phyloP scores from a whole-genome alignment of 2,113 vertebrate genomes.

The Ptyas mucosa region DNA sequence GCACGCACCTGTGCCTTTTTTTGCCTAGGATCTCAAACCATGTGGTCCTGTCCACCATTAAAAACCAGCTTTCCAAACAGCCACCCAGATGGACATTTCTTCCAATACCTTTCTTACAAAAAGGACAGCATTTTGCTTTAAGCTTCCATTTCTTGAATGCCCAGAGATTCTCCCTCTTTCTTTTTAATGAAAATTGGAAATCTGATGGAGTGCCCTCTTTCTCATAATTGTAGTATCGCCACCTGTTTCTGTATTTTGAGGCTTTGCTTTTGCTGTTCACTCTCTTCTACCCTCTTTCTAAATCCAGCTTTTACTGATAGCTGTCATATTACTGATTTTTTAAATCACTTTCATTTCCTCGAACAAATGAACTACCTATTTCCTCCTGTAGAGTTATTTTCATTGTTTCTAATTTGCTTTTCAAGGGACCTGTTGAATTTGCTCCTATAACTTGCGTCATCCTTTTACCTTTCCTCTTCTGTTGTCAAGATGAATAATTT shows the following conservation, averaged over 20 bases:
- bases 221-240: background rate
- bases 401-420: background rate
- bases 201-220: background rate
- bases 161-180: background rate
- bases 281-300: background rate
- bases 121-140: background rate
- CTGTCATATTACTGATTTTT: background rate
- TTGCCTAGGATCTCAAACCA: too few species aligned
- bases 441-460: background rate
- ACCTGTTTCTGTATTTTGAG: background rate
- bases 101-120: background rate
- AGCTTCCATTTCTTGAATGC: background rate
- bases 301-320: background rate
- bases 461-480: background rate
- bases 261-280: background rate
- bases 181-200: background rate
- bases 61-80: too few species aligned
- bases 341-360: background rate
- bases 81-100: too few species aligned
- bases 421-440: background rate
- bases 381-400: background rate
- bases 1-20: too few species aligned
- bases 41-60: too few species aligned
- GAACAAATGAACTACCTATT: background rate
- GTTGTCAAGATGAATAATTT: background rate